Conservation (phyloP, 2,888 invertebrate genomes). For the Lymantria monacha region DNA sequence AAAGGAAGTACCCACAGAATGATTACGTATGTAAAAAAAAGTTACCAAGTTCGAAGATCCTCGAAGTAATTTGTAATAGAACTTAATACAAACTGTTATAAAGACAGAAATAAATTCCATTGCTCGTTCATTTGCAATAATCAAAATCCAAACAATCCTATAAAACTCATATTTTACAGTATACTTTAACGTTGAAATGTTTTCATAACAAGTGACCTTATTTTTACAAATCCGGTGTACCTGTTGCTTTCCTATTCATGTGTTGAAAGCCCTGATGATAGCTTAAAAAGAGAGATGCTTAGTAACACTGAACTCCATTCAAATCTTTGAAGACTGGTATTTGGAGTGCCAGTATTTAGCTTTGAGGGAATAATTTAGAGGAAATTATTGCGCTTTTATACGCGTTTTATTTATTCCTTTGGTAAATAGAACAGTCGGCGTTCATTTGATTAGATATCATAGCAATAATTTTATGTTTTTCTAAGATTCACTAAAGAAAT, state of each 20-base stretch:
- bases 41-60: too few relatives aligned
- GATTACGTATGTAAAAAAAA: too few relatives aligned
- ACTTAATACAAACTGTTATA: too few relatives aligned
- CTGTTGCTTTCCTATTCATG: slow-evolving; percentile 16
- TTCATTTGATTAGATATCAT: too few relatives aligned
- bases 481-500: too few relatives aligned
- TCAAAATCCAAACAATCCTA: background rate
- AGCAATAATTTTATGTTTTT: too few relatives aligned
- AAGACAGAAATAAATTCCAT: too few relatives aligned
- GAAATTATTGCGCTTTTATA: background rate
- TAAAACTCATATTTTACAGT: background rate
- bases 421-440: too few relatives aligned
- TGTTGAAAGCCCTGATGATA: slow-evolving; percentile 9
- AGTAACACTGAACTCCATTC: slow-evolving; percentile 1
- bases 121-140: too few relatives aligned
- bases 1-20: too few relatives aligned
- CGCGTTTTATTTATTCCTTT: too few relatives aligned
- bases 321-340: background rate
- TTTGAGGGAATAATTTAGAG: background rate
- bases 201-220: slow-evolving; percentile 9
- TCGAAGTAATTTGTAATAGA: too few relatives aligned
- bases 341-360: background rate
- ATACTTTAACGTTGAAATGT: background rate
- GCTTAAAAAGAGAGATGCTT: slow-evolving; percentile 11
- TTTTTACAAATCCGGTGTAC: slow-evolving; percentile 13